phyloP scores from a whole-genome alignment of 2,797 vertebrate species.

The Acipenser transmontanus region DNA sequence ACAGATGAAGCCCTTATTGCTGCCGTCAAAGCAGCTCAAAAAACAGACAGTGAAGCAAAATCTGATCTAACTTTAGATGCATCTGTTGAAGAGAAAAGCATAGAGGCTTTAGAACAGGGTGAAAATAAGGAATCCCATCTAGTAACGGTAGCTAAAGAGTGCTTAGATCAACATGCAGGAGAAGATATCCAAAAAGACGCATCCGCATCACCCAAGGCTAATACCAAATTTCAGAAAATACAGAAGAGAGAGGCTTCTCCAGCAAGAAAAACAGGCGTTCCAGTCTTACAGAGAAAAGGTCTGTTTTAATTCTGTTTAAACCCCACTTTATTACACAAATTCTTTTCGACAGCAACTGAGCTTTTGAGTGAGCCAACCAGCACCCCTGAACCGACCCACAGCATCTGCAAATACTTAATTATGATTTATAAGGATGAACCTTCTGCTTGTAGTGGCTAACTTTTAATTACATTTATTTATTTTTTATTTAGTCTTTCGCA shows the following conservation, averaged over 20 bases:
- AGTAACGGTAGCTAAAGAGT: not conserved
- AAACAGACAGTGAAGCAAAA: not conserved
- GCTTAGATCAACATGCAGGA: not conserved
- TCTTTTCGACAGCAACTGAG: constrained; percentile 41
- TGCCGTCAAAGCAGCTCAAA: not conserved
- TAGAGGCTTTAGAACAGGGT: not conserved
- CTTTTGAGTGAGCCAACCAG: constrained; percentile 33
- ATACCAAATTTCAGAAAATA: constrained; percentile 36
- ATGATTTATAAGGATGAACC: too few species aligned
- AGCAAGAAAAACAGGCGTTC: constrained; percentile 59
- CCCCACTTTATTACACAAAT: constrained; percentile 33
- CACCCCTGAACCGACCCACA: constrained; percentile 21
- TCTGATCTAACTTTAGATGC: not conserved
- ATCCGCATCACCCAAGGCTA: constrained; percentile 24
- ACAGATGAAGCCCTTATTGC: not conserved
- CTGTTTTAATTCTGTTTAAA: constrained; percentile 48
- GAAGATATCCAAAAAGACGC: constrained; percentile 22
- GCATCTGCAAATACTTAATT: constrained; percentile 20
- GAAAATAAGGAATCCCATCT: not conserved
- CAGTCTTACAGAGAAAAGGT: constrained; percentile 60
- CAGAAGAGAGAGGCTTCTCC: constrained; percentile 35
- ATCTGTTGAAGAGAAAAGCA: not conserved
- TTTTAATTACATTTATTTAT: too few species aligned
- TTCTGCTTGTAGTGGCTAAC: too few species aligned
- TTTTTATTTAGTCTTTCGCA: constrained; percentile 4